phyloP scores from a whole-genome alignment of 1,140 invertebrate genomes.

The Spodoptera litura region DNA sequence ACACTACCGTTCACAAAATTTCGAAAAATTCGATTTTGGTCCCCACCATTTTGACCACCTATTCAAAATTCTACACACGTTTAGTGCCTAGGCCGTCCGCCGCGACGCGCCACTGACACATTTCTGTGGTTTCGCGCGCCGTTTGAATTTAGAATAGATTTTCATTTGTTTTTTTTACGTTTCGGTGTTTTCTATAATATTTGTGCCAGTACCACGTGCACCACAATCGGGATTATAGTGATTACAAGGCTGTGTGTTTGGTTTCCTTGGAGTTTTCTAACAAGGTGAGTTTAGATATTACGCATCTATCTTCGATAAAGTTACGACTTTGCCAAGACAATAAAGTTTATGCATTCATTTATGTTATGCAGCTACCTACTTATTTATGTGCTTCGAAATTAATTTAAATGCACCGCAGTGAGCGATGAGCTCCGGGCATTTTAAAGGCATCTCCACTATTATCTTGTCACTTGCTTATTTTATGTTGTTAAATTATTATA shows the following conservation, averaged over 20 bases:
- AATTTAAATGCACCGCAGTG: constrained; percentile 47
- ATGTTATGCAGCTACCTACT: constrained; percentile 30
- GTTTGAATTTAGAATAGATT: constrained; percentile 83
- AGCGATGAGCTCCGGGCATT: constrained; percentile 43
- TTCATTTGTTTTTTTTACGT: constrained; percentile 64
- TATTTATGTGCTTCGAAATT: constrained; percentile 43
- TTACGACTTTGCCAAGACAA: constrained; percentile 37
- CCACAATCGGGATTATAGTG: constrained; percentile 46
- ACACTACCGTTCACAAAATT: constrained; percentile 74
- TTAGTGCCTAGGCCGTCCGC: constrained; percentile 77
- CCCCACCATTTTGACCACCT: constrained; percentile 62
- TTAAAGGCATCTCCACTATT: constrained; percentile 41
- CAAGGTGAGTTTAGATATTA: constrained; percentile 55
- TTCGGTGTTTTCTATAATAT: constrained; percentile 69
- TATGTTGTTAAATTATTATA: constrained; percentile 32
- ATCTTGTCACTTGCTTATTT: constrained; percentile 43
- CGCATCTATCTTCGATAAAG: background rate
- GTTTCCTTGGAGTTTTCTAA: constrained; percentile 57
- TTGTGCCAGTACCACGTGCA: constrained; percentile 67
- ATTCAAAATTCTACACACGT: constrained; percentile 67
- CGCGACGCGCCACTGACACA: constrained; percentile 83
- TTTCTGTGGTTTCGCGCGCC: constrained; percentile 80
- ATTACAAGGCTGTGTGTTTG: constrained; percentile 59
- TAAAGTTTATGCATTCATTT: constrained; percentile 19
- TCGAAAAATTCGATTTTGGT: constrained; percentile 72